Evolutionary conservation across 2,797 vertebrate species (phyloP).

Genomic region (Ctenochaetus hawaiiensis): DNA sequence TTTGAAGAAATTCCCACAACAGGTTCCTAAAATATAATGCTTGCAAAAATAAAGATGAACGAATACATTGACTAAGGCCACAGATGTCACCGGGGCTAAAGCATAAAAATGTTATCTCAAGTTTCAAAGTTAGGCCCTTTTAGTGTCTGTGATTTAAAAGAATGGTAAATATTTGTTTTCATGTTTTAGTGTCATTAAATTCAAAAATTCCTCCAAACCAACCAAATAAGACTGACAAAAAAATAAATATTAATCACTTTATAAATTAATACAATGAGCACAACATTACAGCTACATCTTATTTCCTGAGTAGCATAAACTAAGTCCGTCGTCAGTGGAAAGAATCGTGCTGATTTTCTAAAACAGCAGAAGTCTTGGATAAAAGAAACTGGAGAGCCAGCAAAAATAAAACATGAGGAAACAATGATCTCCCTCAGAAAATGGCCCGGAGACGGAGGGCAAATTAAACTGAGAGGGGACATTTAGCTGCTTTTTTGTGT

Average conservation of each 20-base stretch:
- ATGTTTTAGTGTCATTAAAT: neutral
- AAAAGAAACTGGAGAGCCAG: slow-evolving; percentile 58
- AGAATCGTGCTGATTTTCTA: slow-evolving; percentile 42
- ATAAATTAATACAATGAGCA: slow-evolving; percentile 45
- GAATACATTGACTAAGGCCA: too few relatives aligned
- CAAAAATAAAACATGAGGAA: slow-evolving; percentile 69
- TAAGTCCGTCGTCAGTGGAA: slow-evolving; percentile 19
- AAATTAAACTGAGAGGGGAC: slow-evolving; percentile 52
- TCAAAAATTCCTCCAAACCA: neutral
- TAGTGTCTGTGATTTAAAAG: slow-evolving; percentile 3
- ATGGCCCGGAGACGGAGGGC: slow-evolving; percentile 49
- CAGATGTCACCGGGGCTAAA: neutral
- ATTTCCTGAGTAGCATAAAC: slow-evolving; percentile 25
- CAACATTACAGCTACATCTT: slow-evolving; percentile 34
- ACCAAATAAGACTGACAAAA: slow-evolving; percentile 12
- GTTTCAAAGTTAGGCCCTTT: neutral
- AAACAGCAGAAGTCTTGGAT: slow-evolving; percentile 33
- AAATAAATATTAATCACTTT: slow-evolving; percentile 21
- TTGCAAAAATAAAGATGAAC: too few relatives aligned
- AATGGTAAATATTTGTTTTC: neutral
- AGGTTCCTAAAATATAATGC: too few relatives aligned
- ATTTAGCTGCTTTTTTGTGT: slow-evolving; percentile 46
- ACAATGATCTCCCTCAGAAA: slow-evolving; percentile 56
- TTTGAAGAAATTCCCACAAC: too few relatives aligned
- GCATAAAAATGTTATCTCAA: neutral